These are phyloP conservation scores for Calliopsis andreniformis DNA, from an alignment of 1,140 invertebrate species.

Conservation along the genomic window DNA sequence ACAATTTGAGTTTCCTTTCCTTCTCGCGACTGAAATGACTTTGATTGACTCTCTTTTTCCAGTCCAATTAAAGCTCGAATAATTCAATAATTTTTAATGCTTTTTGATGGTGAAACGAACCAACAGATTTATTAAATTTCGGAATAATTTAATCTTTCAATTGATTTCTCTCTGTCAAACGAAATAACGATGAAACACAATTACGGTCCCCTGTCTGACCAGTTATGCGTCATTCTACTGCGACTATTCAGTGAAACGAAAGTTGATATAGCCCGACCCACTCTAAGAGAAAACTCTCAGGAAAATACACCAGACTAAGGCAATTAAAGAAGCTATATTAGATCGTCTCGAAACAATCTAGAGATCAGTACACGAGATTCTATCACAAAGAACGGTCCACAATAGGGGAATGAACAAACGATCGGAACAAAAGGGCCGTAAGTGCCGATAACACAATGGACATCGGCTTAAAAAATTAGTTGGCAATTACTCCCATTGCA, in stretches of 20 bases:
- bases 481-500: constrained; percentile 60
- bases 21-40: background rate
- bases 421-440: constrained; percentile 37
- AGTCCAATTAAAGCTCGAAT: too few relatives aligned
- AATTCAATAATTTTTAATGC: too few relatives aligned
- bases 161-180: too few relatives aligned
- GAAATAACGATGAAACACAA: background rate
- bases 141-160: background rate
- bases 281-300: background rate
- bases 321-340: constrained; percentile 28
- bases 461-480: constrained; percentile 26
- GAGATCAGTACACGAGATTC: background rate
- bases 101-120: too few relatives aligned
- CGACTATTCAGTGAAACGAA: background rate
- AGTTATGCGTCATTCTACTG: background rate
- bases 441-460: constrained; percentile 55
- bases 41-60: too few relatives aligned
- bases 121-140: background rate
- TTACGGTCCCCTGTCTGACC: background rate
- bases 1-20: too few relatives aligned
- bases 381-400: background rate
- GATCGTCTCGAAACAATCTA: background rate
- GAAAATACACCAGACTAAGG: background rate
- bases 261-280: background rate
- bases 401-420: constrained; percentile 1